Evolutionary conservation across 2,888 invertebrate genomes (phyloP).

Genomic region (Acleris cristana): DNA sequence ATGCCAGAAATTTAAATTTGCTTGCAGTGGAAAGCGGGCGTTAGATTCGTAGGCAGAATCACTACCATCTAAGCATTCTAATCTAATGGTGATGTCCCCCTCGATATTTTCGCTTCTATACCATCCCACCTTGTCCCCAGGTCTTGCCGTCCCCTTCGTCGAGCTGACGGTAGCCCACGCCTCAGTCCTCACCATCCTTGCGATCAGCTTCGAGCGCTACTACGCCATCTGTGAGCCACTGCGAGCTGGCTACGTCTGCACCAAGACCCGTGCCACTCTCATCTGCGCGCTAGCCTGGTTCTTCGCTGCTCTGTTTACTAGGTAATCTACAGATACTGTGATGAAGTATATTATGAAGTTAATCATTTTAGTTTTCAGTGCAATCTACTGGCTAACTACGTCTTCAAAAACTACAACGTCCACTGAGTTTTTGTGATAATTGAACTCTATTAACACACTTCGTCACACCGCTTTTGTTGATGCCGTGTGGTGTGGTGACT

Average conservation of each 20-base stretch:
- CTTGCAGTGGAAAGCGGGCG: too few species aligned
- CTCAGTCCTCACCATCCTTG: slow-evolving; percentile 95
- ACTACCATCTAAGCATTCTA: too few species aligned
- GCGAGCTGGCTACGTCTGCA: slow-evolving; percentile 94
- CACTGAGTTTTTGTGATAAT: too few species aligned
- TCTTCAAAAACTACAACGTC: too few species aligned
- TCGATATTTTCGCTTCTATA: slow-evolving; percentile 39
- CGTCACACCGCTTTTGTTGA: too few species aligned
- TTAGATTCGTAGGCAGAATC: too few species aligned
- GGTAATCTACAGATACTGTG: slow-evolving; percentile 79
- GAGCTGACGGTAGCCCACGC: slow-evolving; percentile 96
- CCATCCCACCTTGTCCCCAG: slow-evolving; percentile 72
- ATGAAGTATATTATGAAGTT: too few species aligned
- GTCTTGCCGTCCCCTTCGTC: slow-evolving; percentile 95
- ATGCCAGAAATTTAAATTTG: too few species aligned
- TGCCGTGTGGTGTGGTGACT: too few species aligned
- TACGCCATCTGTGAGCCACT: slow-evolving; percentile 96
- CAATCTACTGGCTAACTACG: too few species aligned
- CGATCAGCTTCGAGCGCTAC: slow-evolving; percentile 95
- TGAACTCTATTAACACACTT: too few species aligned
- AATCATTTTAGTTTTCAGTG: too few species aligned
- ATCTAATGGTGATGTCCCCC: neutral
- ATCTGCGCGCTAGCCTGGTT: slow-evolving; percentile 94
- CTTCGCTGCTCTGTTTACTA: slow-evolving; percentile 92
- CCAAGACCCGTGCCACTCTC: slow-evolving; percentile 91